These are phyloP conservation scores for Microcebus ravelobensis DNA, from an alignment of 2,113 vertebrate genomes.

Conservation along the genomic window DNA sequence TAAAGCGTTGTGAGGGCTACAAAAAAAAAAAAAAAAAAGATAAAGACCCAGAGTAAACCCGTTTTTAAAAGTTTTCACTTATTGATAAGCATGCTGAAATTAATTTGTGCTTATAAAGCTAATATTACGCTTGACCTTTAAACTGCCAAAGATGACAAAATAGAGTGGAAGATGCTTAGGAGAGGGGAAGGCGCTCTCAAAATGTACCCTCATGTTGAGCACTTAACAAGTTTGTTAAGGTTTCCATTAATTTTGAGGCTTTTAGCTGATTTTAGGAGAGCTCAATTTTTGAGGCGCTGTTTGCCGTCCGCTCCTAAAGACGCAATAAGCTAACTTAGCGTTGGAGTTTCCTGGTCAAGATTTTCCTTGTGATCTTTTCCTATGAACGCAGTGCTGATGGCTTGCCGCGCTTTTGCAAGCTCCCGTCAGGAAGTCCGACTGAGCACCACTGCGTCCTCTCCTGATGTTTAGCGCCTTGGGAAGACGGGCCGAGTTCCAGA, in stretches of 20 bases:
- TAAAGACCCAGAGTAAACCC: not conserved
- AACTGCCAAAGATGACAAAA: not conserved
- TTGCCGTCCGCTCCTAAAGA: not conserved
- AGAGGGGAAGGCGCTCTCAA: too few species aligned
- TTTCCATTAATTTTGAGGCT: not conserved
- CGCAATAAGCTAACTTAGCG: not conserved
- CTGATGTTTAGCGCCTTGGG: fast-evolving
- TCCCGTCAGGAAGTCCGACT: fast-evolving
- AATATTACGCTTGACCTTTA: not conserved
- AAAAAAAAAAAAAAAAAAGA: too few species aligned
- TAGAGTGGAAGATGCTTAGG: not conserved
- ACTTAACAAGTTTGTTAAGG: not conserved
- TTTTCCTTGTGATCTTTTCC: not conserved
- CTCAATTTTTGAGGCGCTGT: not conserved
- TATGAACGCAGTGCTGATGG: fast-evolving
- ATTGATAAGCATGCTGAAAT: not conserved
- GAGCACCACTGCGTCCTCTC: fast-evolving
- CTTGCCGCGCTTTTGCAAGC: fast-evolving
- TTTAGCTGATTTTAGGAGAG: not conserved
- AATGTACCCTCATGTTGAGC: too few species aligned
- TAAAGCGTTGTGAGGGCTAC: not conserved
- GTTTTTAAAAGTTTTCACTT: not conserved
- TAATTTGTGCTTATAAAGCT: not conserved
- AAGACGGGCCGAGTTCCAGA: not conserved
- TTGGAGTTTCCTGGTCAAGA: not conserved